A percentile compares a stretch with the other conserved stretches of the same genome.
Conservation (phyloP, 1,140 invertebrate species). For the Zeugodacus cucurbitae region DNA sequence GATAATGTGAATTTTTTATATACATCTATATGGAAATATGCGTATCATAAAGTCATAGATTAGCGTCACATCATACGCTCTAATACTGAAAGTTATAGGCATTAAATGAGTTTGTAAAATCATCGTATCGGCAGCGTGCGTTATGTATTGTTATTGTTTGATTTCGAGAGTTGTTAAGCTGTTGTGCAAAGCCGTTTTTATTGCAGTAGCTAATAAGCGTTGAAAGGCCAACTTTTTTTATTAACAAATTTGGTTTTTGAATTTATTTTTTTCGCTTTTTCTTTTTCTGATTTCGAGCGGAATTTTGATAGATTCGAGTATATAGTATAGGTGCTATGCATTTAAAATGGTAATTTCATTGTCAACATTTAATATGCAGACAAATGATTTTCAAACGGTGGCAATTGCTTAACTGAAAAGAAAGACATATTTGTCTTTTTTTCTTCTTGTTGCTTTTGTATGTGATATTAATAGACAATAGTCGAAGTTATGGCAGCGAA, state of each 20-base stretch:
- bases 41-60: slow-evolving; percentile 10
- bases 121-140: not conserved
- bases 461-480: too few species aligned
- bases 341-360: slow-evolving; percentile 1
- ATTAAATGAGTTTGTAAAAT: slow-evolving; percentile 14
- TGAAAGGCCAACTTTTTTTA: not conserved
- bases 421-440: not conserved
- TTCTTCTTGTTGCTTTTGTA: too few species aligned
- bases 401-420: not conserved
- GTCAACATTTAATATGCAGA: not conserved
- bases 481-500: too few species aligned
- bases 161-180: not conserved
- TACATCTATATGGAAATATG: not conserved
- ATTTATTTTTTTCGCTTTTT: not conserved
- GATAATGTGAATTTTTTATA: not conserved
- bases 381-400: not conserved
- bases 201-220: not conserved
- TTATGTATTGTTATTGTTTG: not conserved
- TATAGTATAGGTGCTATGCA: not conserved
- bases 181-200: not conserved
- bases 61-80: not conserved
- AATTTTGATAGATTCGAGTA: not conserved
- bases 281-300: not conserved
- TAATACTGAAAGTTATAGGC: slow-evolving; percentile 1
- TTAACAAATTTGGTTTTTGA: not conserved